Percentiles rank a stretch among this genome's conserved stretches.
Conservation (phyloP, 2,888 invertebrate species). For the Callimorpha dominula region DNA sequence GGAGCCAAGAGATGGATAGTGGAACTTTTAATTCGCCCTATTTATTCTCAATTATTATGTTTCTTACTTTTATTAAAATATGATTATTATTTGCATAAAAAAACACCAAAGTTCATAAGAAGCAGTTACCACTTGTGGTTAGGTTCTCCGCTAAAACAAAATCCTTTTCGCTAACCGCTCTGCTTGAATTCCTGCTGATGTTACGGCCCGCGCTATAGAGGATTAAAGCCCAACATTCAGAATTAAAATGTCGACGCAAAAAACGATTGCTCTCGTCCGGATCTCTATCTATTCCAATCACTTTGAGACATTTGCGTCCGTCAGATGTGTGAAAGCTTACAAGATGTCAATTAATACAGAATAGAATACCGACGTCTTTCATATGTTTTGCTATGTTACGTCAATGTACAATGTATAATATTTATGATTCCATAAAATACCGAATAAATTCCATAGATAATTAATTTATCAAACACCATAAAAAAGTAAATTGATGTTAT, state of each 20-base stretch:
- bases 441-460: not conserved
- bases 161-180: not conserved
- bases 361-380: not conserved
- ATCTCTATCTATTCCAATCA: conserved; percentile 42
- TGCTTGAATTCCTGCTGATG: conserved; percentile 11
- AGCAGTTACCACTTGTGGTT: not conserved
- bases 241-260: conserved; percentile 36
- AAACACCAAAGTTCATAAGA: not conserved
- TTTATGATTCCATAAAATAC: not conserved
- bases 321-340: conserved; percentile 42
- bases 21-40: no score
- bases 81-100: no score
- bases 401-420: not conserved
- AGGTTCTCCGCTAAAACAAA: not conserved
- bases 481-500: not conserved
- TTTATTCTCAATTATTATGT: no score
- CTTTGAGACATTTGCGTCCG: conserved; percentile 26
- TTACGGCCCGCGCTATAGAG: conserved; percentile 29
- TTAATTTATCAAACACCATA: not conserved
- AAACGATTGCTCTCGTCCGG: conserved; percentile 34
- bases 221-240: conserved; percentile 42
- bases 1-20: no score
- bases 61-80: no score
- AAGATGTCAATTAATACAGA: not conserved
- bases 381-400: not conserved